Evolutionary conservation across 1,140 invertebrate genomes (phyloP).

Genomic region (Luehdorfia chinensis): DNA sequence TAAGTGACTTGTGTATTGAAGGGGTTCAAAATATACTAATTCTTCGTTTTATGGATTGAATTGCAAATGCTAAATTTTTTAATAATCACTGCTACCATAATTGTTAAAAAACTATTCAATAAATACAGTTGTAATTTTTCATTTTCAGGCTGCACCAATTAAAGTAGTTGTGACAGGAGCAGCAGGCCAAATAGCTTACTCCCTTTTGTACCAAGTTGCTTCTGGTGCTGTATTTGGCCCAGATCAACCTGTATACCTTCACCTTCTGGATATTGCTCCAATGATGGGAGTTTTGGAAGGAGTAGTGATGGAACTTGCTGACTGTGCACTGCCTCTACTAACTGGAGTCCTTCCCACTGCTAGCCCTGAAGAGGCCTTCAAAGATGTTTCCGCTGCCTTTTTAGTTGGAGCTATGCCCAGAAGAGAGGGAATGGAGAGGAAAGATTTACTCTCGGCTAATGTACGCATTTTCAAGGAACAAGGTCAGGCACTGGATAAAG

Average conservation of each 20-base stretch:
- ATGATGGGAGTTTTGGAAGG: constrained; percentile 97
- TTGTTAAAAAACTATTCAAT: too few relatives aligned
- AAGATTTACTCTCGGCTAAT: constrained; percentile 96
- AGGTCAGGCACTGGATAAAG: constrained; percentile 95
- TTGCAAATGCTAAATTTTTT: too few relatives aligned
- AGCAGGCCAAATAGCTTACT: constrained; percentile 99
- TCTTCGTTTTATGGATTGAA: too few relatives aligned
- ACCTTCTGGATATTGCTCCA: constrained; percentile 95
- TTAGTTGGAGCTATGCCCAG: constrained; percentile 99
- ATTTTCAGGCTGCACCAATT: constrained; percentile 86
- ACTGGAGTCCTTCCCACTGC: constrained; percentile 90
- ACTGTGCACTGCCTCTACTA: constrained; percentile 96
- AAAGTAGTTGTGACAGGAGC: constrained; percentile 98
- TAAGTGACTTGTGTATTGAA: too few relatives aligned
- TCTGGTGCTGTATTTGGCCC: constrained; percentile 98
- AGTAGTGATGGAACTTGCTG: constrained; percentile 97
- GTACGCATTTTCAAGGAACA: constrained; percentile 99
- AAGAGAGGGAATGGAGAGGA: constrained; percentile 99
- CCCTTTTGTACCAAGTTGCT: constrained; percentile 94
- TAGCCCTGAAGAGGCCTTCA: constrained; percentile 93
- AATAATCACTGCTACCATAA: too few relatives aligned
- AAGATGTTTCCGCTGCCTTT: constrained; percentile 98
- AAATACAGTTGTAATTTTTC: too few relatives aligned
- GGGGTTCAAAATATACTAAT: too few relatives aligned
- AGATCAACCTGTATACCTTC: constrained; percentile 92